Conservation (phyloP, 2,113 vertebrate genomes). For the Dipodomys ordii region DNA sequence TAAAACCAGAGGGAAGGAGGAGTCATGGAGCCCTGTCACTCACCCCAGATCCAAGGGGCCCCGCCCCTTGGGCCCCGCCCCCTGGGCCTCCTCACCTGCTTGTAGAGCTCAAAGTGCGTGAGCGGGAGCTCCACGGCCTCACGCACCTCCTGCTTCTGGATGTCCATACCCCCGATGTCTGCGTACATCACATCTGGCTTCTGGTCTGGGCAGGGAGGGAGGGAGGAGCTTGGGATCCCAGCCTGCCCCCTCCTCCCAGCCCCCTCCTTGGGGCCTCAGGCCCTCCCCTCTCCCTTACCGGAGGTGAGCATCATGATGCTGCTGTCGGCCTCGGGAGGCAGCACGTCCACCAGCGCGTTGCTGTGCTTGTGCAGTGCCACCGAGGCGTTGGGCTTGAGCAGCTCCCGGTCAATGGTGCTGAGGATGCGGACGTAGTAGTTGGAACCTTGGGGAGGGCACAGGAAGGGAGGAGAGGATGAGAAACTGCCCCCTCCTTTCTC, state of each 20-base stretch:
- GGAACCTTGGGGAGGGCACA: slow-evolving; percentile 87
- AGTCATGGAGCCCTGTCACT: neutral
- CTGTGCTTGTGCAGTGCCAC: slow-evolving; percentile 98
- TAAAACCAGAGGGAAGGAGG: slow-evolving; percentile 65
- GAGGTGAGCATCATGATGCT: slow-evolving; percentile 99
- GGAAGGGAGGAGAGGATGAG: neutral
- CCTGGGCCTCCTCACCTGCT: slow-evolving; percentile 88
- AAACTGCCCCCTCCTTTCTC: too few species aligned
- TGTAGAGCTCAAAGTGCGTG: slow-evolving; percentile 98
- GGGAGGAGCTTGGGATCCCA: slow-evolving; percentile 19
- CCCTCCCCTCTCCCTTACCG: slow-evolving; percentile 82
- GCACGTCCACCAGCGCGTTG: slow-evolving; percentile 96
- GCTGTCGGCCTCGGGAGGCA: slow-evolving; percentile 97
- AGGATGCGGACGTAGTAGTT: slow-evolving; percentile 97
- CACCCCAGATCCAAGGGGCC: rapidly evolving
- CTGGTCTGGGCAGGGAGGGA: slow-evolving; percentile 88
- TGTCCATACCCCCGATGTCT: slow-evolving; percentile 98
- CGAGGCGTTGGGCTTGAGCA: slow-evolving; percentile 96
- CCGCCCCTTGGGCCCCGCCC: neutral
- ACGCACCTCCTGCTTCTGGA: slow-evolving; percentile 97
- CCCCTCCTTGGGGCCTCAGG: slow-evolving; percentile 62
- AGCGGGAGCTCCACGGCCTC: slow-evolving; percentile 97
- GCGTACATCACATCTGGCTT: slow-evolving; percentile 97
- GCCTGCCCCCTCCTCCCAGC: neutral
- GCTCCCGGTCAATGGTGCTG: slow-evolving; percentile 97